Conservation (phyloP, 2,797 vertebrate genomes). For the Melanotaenia maccullochi region DNA sequence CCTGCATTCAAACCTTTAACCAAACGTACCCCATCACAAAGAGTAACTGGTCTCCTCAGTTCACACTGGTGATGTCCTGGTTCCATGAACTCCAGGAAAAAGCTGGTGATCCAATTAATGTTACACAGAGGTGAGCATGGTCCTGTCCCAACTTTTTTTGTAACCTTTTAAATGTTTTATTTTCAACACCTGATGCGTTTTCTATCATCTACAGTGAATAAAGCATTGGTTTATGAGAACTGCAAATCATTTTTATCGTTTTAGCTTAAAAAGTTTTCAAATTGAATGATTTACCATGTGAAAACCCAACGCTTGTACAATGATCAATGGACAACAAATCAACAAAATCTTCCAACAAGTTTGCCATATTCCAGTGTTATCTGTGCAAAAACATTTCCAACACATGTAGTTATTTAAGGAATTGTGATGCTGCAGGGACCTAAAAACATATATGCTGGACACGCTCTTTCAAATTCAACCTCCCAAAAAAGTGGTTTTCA, state of each 20-base stretch:
- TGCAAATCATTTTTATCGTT: no score
- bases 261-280: no score
- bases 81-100: no score
- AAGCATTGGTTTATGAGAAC: no score
- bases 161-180: neutral
- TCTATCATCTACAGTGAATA: neutral
- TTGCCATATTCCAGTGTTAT: neutral
- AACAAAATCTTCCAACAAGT: neutral
- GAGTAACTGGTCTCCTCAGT: no score
- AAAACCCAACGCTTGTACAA: neutral
- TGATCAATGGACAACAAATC: slow-evolving; percentile 5
- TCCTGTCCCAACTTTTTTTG: neutral
- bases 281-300: neutral
- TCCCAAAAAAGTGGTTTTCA: slow-evolving; percentile 21
- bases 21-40: no score
- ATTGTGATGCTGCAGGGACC: neutral
- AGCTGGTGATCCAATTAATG: no score
- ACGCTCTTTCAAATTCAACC: slow-evolving; percentile 28
- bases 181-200: neutral
- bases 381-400: neutral
- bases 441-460: slow-evolving; percentile 1
- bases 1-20: no score
- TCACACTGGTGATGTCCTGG: no score
- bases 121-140: no score
- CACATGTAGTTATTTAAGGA: slow-evolving; percentile 2